These are phyloP conservation scores for Brenthis daphne DNA, from an alignment of 2,888 invertebrate genomes.

Conservation along the genomic window DNA sequence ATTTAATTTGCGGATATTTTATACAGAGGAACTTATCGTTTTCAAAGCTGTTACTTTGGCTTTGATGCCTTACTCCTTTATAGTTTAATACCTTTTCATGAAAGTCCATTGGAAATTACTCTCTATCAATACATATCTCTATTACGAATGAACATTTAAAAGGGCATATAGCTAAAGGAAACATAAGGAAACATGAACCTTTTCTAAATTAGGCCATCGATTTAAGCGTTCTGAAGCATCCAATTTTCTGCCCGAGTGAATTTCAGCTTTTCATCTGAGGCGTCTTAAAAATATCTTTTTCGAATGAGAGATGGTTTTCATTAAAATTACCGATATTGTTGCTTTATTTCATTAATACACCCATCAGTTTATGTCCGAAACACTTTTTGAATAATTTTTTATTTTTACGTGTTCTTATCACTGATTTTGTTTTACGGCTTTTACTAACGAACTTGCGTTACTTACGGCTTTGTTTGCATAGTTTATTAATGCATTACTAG, in stretches of 20 bases:
- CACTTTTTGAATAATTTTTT: not conserved
- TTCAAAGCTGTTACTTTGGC: too few species aligned
- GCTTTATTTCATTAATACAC: not conserved
- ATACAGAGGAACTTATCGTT: too few species aligned
- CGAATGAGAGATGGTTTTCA: conserved; percentile 16
- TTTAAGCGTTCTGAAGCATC: conserved; percentile 50
- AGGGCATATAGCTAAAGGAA: conserved; percentile 6
- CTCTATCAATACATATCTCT: not conserved
- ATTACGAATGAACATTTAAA: not conserved
- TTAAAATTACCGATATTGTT: conserved; percentile 8
- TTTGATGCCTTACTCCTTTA: too few species aligned
- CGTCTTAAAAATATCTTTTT: conserved; percentile 29
- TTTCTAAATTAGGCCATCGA: conserved; percentile 56
- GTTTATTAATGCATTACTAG: too few species aligned
- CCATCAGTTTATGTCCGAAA: too few species aligned
- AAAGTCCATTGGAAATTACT: not conserved
- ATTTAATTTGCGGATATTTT: too few species aligned
- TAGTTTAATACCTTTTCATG: too few species aligned
- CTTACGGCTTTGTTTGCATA: too few species aligned
- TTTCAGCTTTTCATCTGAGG: conserved; percentile 32
- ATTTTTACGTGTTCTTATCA: too few species aligned
- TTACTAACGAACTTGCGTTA: too few species aligned
- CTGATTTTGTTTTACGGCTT: too few species aligned
- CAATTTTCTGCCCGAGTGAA: conserved; percentile 59
- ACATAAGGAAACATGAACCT: conserved; percentile 37